phyloP scores from a whole-genome alignment of 2,888 invertebrate species.

The Lepidochrysops patricia region DNA sequence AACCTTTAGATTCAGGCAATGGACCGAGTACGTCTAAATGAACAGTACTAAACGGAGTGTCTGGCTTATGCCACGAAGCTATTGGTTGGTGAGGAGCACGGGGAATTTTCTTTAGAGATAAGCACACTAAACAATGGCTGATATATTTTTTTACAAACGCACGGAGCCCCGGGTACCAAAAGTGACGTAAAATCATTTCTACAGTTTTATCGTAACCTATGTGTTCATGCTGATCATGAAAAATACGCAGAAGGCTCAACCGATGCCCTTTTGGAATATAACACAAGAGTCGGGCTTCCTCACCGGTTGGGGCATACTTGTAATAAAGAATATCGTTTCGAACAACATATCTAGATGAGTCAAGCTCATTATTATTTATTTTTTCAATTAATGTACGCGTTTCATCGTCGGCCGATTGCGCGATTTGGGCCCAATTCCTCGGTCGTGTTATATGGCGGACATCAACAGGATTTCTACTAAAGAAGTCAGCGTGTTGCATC shows the following conservation, averaged over 20 bases:
- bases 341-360: constrained; percentile 18
- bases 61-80: constrained; percentile 6
- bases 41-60: neutral
- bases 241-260: neutral
- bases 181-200: neutral
- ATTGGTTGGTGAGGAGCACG: constrained; percentile 15
- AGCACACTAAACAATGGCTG: neutral
- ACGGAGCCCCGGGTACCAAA: neutral
- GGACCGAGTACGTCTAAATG: neutral
- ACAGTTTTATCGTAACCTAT: neutral
- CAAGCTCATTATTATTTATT: constrained; percentile 21
- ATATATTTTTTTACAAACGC: neutral
- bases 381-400: constrained; percentile 23
- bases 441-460: neutral
- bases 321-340: constrained; percentile 17
- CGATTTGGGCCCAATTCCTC: constrained; percentile 13
- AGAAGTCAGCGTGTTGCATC: neutral
- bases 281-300: neutral
- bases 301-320: neutral
- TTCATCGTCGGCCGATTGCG: constrained; percentile 26
- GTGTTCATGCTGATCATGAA: neutral
- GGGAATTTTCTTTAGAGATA: constrained; percentile 19
- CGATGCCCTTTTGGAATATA: neutral
- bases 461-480: neutral
- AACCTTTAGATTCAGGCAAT: neutral